Conservation (phyloP, 2,888 invertebrate species). For the Eulithis testata region DNA sequence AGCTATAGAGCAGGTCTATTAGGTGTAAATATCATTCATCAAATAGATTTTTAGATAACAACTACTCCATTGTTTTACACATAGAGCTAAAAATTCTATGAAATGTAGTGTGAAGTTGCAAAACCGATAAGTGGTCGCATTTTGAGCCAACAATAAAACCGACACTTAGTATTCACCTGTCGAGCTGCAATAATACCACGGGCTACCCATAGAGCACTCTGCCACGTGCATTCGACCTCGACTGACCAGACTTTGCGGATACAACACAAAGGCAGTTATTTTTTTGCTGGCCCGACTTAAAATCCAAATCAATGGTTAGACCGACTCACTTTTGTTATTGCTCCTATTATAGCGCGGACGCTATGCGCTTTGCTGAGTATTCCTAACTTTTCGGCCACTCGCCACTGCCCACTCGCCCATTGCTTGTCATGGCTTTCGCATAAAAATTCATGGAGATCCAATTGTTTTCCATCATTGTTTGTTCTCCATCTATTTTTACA, state of each 20-base stretch:
- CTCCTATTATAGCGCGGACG: conserved; percentile 71
- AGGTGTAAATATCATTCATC: no score
- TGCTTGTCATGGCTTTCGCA: conserved; percentile 53
- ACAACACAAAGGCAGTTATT: conserved; percentile 73
- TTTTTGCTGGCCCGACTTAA: conserved; percentile 71
- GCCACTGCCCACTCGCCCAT: conserved; percentile 47
- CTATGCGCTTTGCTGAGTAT: conserved; percentile 54
- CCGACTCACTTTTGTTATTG: conserved; percentile 80
- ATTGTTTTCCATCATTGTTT: no score
- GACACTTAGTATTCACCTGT: conserved; percentile 76
- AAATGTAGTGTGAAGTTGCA: conserved; percentile 38
- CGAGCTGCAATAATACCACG: conserved; percentile 69
- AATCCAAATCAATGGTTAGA: conserved; percentile 83
- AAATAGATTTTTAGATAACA: no score
- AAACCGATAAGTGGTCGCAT: conserved; percentile 52
- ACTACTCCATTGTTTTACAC: conserved; percentile 4
- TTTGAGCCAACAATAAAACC: conserved; percentile 59
- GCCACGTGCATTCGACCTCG: conserved; percentile 63
- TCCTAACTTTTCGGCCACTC: conserved; percentile 60
- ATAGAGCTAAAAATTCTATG: conserved; percentile 7
- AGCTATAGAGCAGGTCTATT: no score
- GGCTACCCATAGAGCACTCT: conserved; percentile 55
- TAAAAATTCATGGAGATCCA: conserved; percentile 63
- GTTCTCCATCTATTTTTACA: background rate
- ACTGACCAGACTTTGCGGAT: conserved; percentile 70